Evolutionary conservation across 2,888 invertebrate genomes (phyloP), one percentile per base, ranked within the genome.

Genomic region (Acronicta psi): DNA sequence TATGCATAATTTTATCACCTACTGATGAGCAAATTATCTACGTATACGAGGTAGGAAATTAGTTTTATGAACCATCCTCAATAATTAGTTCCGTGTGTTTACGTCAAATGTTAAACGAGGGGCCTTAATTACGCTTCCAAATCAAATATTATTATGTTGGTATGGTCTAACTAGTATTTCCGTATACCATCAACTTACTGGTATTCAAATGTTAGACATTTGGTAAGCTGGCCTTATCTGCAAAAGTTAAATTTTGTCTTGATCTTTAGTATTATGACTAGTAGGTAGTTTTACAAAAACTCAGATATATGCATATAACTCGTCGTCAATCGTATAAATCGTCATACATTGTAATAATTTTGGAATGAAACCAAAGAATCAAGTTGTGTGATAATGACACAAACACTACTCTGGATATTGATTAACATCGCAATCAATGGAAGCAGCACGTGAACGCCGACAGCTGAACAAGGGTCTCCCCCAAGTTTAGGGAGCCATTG

Each of bases 81-180:
- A 66, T 73, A 74, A 73, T 72, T 57, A 77, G 66, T 82, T 80
- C 75, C 75, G 77, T 71, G 73, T 80, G 61, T 77, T 71, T 71
- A 75, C 73, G 75, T 76, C 69, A 75, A 81, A 75, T 63, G 68
- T 67, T 70, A 71, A 73, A 63, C 56, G 51, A 68, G 49, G 57
- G 59, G 49, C 68, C 70, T 73, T 79, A 67, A 77, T 75, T 77
- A 73, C 45, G 50, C 73, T 75, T 76, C 71, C 43, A 73, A 72
- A 69, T 69, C 60, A 69, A 69, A 71, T 57, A 54, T 69, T 65
- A 58, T 18, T 13, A 5, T 2, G 25, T 25, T 6, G 8, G n/a
- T 34, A n/a, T 31, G 7, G 34, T 34, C n/a, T 43, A 31, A 54
- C 64, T 65, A 69, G 63, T 59, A 76, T 77, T 77, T 77, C 80